Base-by-base conservation (phyloP, 2,797 vertebrate species). In the Thaleichthys pacificus region DNA sequence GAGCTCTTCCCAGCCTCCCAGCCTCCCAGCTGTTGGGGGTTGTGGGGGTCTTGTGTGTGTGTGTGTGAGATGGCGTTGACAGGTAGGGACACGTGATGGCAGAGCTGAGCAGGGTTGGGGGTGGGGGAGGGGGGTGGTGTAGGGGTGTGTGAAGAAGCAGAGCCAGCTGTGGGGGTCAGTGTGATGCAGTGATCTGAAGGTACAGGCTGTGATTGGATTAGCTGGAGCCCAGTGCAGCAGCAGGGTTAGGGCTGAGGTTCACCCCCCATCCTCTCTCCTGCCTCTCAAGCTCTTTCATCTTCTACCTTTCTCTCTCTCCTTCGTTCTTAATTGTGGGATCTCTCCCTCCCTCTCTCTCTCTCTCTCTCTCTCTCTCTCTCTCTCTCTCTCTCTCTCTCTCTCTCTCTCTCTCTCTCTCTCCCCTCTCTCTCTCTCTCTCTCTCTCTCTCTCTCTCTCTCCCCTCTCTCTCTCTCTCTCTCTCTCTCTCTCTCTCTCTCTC, bases 101-200 rank as follows among this genome's bases (percentile, higher is more conserved):
- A 61, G 61, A 47, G 42, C 42, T 14, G 42, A 47, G 42, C 42
- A 47, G 42, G 19, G 19, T 56, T 8, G 49, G 14, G 49, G 49
- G 51, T 0, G 3, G 15, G 19, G 68, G 72, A 22, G 72, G 83
- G 51, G 57, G 63, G 73, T 65, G n/a, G 61, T 47, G 42, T 65
- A 17, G 61, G 73, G 57, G 61, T 8, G 21, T 64, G 30, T 80
- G 80, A 81, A 80, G 63, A 78, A 80, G 66, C 42, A 47, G 66
- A 72, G 60, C 72, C 78, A 86, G 81, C 75, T 84, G 85, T 57
- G 70, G 76, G 70, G 67, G 66, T 61, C 9, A 17, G 17, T 26
- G 28, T 66, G 35, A 57, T 68, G 51, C 49, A 68, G 24, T 51
- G 24, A 22, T n/a, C 66, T 54, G 24, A 17, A 54, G 66, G 12